Evolutionary conservation across 2,888 invertebrate genomes (phyloP), one percentile per base, ranked within the genome.

Genomic region (Horisme vitalbata): DNA sequence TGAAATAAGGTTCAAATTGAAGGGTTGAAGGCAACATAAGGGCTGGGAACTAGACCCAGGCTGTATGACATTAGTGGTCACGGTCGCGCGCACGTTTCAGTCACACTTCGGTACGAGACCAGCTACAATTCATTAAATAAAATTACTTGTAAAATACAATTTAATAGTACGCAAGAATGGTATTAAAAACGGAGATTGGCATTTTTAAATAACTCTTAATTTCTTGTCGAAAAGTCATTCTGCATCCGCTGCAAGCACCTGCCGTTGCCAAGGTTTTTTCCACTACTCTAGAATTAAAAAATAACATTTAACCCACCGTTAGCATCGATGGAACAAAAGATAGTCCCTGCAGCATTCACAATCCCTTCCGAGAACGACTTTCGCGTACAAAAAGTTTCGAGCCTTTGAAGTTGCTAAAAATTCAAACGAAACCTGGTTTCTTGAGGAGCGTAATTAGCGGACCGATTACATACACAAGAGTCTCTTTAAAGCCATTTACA

Each of bases 211-310:
- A 49, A 48, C 38, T 48, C 33, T 43, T 48, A 48, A 49, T 49
- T 49, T 45, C 49, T 8, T 31, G 23, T 31, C 44, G 49, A 44
- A 49, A 68, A 71, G 63, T 64, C 56, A 63, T 62, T 67, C 66
- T 43, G 67, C 82, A 81, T 80, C 82, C 80, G 79, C 72, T 66
- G 65, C 50, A 52, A 63, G 70, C 79, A 79, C 79, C 79, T 80
- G 77, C 73, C 67, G 61, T 60, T 53, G 58, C 41, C 60, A 61
- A 57, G 41, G 65, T 75, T 79, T 76, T 79, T 75, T 73, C 64
- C 53, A 63, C 20, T 63, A 59, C 61, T 61, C 57, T 61, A 58
- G 55, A 44, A 35, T 39, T 44, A 30, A 38, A 38, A 48, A 43
- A 43, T 38, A 48, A 43, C 23, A 41, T 37, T 34, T 24, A 30